A percentile compares a stretch with the other conserved stretches of the same genome.
Conservation (phyloP, 2,888 invertebrate species). For the Diaperis boleti region DNA sequence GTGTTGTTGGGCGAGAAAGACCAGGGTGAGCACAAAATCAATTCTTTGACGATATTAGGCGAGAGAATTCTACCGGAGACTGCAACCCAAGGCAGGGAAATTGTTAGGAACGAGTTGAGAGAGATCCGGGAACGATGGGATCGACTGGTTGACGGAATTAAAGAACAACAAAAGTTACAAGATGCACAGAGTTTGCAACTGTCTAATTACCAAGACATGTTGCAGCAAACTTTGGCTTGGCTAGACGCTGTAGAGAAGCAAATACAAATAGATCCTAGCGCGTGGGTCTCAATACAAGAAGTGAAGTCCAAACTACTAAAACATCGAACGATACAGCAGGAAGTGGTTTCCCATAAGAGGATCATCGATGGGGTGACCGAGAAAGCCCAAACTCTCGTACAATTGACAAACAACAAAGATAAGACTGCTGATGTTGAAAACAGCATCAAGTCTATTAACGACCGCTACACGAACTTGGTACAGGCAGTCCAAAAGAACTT, state of each 20-base stretch:
- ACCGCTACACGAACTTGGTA: conserved; percentile 80
- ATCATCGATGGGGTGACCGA: conserved; percentile 91
- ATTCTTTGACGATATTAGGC: conserved; percentile 80
- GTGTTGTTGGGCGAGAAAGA: conserved; percentile 83
- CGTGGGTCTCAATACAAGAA: conserved; percentile 85
- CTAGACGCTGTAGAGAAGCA: conserved; percentile 86
- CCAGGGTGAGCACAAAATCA: conserved; percentile 84
- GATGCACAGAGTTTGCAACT: conserved; percentile 87
- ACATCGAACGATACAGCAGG: conserved; percentile 88
- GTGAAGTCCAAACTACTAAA: conserved; percentile 86
- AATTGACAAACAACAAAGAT: conserved; percentile 71
- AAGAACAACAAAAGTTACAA: conserved; percentile 86
- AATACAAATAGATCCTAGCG: conserved; percentile 78
- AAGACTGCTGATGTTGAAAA: conserved; percentile 75
- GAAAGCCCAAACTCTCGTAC: conserved; percentile 81
- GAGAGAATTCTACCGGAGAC: conserved; percentile 95
- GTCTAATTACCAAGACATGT: conserved; percentile 86
- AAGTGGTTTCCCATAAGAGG: conserved; percentile 89
- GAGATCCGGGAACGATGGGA: conserved; percentile 90
- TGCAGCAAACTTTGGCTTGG: conserved; percentile 88
- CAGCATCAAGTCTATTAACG: conserved; percentile 79
- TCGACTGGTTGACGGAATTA: conserved; percentile 80
- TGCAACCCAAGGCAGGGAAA: conserved; percentile 90
- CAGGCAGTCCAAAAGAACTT: conserved; percentile 77
- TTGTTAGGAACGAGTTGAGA: conserved; percentile 86